Evolutionary conservation across 2,797 vertebrate genomes (phyloP).

Genomic region (Antrozous pallidus): DNA sequence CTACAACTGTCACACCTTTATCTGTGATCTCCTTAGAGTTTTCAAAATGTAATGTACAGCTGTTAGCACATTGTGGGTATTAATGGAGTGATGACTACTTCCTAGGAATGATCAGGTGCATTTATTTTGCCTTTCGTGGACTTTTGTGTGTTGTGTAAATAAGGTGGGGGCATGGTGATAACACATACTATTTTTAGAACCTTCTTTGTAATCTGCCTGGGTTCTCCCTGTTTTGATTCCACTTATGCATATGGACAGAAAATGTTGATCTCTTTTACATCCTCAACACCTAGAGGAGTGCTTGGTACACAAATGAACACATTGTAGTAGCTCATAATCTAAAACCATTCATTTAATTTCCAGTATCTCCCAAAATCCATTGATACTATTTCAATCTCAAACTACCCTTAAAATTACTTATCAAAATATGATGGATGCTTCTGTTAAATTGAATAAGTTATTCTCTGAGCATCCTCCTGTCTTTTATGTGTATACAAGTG

Average conservation of each 20-base stretch:
- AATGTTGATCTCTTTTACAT: not conserved
- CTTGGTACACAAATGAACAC: not conserved
- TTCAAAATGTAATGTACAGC: not conserved
- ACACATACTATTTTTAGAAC: not conserved
- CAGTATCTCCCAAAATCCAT: not conserved
- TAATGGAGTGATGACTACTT: not conserved
- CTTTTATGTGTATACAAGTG: not conserved
- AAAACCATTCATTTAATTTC: not conserved
- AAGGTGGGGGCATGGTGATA: not conserved
- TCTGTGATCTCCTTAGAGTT: not conserved
- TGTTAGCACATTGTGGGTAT: not conserved
- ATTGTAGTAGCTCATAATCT: not conserved
- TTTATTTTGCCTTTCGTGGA: not conserved
- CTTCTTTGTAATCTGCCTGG: not conserved
- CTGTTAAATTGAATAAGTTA: not conserved
- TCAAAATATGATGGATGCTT: not conserved
- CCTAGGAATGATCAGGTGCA: not conserved
- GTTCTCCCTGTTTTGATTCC: not conserved
- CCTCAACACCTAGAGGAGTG: not conserved
- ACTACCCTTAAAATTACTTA: not conserved
- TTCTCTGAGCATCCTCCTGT: not conserved
- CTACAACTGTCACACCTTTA: not conserved
- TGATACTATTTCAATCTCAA: not conserved
- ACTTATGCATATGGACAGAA: not conserved
- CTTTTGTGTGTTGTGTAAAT: not conserved